phyloP scores from a whole-genome alignment of 1,140 invertebrate species.

The Pseudomyrmex concolor region DNA sequence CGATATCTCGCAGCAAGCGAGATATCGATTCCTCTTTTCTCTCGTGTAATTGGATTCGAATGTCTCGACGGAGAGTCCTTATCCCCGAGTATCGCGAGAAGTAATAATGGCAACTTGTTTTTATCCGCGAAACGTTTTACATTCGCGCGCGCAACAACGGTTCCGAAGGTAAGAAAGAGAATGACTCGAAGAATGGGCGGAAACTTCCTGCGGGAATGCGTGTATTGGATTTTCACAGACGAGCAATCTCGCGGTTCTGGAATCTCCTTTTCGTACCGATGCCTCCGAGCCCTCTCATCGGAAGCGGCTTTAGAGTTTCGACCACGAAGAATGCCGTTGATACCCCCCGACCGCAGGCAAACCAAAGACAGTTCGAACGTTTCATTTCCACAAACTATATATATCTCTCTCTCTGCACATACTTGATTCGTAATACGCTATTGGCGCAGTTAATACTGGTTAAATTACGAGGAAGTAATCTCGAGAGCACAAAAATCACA shows the following conservation, averaged over 20 bases:
- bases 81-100: conserved; percentile 15
- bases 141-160: conserved; percentile 17
- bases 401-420: neutral
- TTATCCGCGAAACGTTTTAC: conserved; percentile 53
- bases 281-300: conserved; percentile 34
- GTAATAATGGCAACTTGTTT: conserved; percentile 59
- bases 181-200: conserved; percentile 16
- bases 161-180: conserved; percentile 24
- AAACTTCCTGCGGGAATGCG: conserved; percentile 45
- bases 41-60: conserved; percentile 19
- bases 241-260: conserved; percentile 56
- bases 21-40: neutral
- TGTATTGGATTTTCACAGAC: conserved; percentile 69
- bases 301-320: conserved; percentile 50
- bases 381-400: conserved; percentile 7
- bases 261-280: conserved; percentile 48
- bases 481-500: too few relatives aligned
- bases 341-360: conserved; percentile 54
- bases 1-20: neutral
- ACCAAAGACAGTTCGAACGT: conserved; percentile 47
- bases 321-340: conserved; percentile 55
- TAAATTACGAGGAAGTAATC: conserved; percentile 49
- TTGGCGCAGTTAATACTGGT: neutral
- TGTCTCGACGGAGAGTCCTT: conserved; percentile 1
- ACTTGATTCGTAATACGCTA: conserved; percentile 3